Evolutionary conservation across 2,888 invertebrate species (phyloP), one percentile per base, ranked within the genome.

Genomic region (Drosophila buzzatii): DNA sequence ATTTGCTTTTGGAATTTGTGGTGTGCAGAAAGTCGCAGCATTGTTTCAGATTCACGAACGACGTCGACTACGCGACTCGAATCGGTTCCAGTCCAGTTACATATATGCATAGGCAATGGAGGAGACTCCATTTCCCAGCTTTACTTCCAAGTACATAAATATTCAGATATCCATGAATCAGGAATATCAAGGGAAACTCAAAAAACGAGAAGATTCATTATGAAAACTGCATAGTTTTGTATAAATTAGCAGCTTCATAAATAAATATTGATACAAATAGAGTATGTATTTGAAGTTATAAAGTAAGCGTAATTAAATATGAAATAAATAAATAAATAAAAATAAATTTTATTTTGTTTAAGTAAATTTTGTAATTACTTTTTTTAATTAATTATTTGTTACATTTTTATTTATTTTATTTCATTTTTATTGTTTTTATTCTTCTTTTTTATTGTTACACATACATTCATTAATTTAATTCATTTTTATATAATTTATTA

Each of bases 31-130:
- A 61, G 71, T 74, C 77, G 57, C 77, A 74, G 72, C 74, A 74
- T 74, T 74, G 74, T 67, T 70, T 73, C 37, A 41, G 20, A 53
- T 20, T 55, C 39, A 42, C 53, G 63, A 44, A 27, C 41, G 57
- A 39, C 27, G 10, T 7, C 41, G 57, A 45, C 45, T 20, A 27
- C 5, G 27, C 39, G 45, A 45, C 31, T 23, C 20, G n/a, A 16
- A 14, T 53, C 31, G 47, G 59, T 74, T 77, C 77, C 77, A 77
- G 64, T 74, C 74, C 60, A 74, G 72, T 77, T 76, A 74, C 74
- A 74, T 76, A 71, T 63, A 76, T 63, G 73, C 71, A 74, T 74
- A 64, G 42, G n/a, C 27, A 71, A 76, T 70, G 44, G n/a, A 18
- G 18, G 31, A 60, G 47, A 59, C 35, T 27, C 45, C 47, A 42